phyloP scores from a whole-genome alignment of 2,888 invertebrate species.

The Polyploca ridens region DNA sequence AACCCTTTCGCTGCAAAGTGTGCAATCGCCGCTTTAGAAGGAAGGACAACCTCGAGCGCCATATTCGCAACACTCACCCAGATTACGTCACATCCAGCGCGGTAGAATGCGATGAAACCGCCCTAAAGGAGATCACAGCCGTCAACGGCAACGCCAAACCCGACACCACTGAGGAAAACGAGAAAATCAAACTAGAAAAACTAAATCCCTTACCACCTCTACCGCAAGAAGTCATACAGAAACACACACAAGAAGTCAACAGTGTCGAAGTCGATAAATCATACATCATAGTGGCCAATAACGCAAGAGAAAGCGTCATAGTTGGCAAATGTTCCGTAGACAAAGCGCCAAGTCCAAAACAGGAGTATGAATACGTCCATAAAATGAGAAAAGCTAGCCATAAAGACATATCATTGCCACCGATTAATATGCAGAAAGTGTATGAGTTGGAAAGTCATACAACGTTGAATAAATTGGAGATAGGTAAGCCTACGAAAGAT shows the following conservation, averaged over 20 bases:
- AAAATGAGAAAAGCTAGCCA: constrained; percentile 71
- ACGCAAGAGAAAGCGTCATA: constrained; percentile 76
- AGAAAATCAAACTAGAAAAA: constrained; percentile 62
- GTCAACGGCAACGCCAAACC: constrained; percentile 21
- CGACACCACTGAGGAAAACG: constrained; percentile 23
- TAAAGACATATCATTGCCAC: constrained; percentile 62
- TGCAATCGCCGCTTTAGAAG: constrained; percentile 89
- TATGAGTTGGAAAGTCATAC: constrained; percentile 57
- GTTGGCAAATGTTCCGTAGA: constrained; percentile 59
- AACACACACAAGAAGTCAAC: constrained; percentile 51
- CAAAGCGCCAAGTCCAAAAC: constrained; percentile 45
- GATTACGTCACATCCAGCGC: constrained; percentile 65
- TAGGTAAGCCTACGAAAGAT: constrained; percentile 64
- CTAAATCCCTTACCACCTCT: constrained; percentile 71
- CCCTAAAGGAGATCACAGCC: constrained; percentile 49
- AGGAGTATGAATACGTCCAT: constrained; percentile 72
- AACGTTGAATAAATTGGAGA: constrained; percentile 52
- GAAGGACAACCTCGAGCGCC: constrained; percentile 91
- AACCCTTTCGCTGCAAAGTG: constrained; percentile 88
- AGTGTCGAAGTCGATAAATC: constrained; percentile 64
- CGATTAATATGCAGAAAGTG: constrained; percentile 72
- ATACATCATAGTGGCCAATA: constrained; percentile 76
- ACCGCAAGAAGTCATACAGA: constrained; percentile 64
- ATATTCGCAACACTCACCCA: constrained; percentile 90
- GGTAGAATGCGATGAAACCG: constrained; percentile 64